Percentiles rank a stretch among this genome's conserved stretches.
phyloP scores from a whole-genome alignment of 1,140 invertebrate species.

The Agraylea sexmaculata region DNA sequence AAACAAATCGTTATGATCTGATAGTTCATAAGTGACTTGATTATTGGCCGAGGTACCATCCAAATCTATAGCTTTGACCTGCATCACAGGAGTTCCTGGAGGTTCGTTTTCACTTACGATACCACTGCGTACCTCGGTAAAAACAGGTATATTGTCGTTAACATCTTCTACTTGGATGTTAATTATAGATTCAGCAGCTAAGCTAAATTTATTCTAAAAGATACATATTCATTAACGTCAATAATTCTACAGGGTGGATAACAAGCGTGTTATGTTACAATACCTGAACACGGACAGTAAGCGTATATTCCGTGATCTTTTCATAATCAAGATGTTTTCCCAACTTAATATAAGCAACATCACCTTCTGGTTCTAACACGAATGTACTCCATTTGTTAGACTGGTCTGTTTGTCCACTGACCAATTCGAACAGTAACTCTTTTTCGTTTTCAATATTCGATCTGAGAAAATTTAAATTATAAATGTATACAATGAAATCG shows the following conservation, averaged over 20 bases:
- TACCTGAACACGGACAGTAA: constrained; percentile 64
- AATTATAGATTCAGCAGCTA: constrained; percentile 64
- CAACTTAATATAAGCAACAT: constrained; percentile 59
- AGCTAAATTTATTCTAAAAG: constrained; percentile 60
- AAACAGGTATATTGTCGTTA: constrained; percentile 79
- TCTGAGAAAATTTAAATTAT: constrained; percentile 29
- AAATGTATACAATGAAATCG: neutral
- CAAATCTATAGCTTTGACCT: constrained; percentile 72
- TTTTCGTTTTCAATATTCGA: constrained; percentile 63
- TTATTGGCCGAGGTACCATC: constrained; percentile 75
- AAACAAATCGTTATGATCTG: constrained; percentile 58
- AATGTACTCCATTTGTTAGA: constrained; percentile 73
- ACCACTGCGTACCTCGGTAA: constrained; percentile 62
- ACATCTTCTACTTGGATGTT: constrained; percentile 70
- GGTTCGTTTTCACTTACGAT: constrained; percentile 75
- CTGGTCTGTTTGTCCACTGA: constrained; percentile 67
- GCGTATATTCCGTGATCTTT: constrained; percentile 64
- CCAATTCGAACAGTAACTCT: constrained; percentile 64
- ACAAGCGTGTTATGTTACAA: neutral
- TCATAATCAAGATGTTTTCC: constrained; percentile 70
- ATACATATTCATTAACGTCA: no score
- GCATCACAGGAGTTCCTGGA: constrained; percentile 68
- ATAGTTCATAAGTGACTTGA: constrained; percentile 64
- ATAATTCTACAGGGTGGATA: no score
- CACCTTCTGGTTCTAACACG: constrained; percentile 53